Evolutionary conservation across 1,140 invertebrate genomes (phyloP).

Genomic region (Brachionus rotundiformis): DNA sequence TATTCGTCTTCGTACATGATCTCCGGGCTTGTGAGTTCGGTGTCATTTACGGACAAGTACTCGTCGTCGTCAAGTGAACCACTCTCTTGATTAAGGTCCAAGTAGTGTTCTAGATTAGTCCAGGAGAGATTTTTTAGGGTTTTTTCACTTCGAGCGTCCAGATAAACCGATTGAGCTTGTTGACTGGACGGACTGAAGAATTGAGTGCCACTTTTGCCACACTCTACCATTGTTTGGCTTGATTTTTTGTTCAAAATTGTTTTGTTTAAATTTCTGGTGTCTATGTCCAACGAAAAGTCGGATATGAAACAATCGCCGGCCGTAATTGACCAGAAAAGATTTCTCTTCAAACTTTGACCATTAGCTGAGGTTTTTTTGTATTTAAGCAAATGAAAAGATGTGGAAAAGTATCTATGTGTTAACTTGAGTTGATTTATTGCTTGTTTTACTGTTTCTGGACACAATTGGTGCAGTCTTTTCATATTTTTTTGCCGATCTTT

Average conservation of each 20-base stretch:
- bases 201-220: not conserved
- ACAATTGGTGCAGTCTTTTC: conserved; percentile 14
- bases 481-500: not conserved
- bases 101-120: not conserved
- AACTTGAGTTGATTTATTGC: conserved; percentile 28
- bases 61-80: not conserved
- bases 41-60: not conserved
- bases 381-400: not conserved
- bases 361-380: not conserved
- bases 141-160: not conserved
- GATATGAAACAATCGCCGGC: conserved; percentile 33
- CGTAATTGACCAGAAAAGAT: conserved; percentile 35
- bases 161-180: not conserved
- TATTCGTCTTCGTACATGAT: conserved; percentile 20
- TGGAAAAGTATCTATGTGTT: conserved; percentile 22
- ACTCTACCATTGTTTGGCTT: no score
- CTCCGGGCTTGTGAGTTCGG: not conserved
- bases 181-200: not conserved
- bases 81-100: not conserved
- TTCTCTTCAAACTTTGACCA: not conserved
- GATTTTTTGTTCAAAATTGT: not conserved
- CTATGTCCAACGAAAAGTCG: conserved; percentile 10
- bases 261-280: conserved; percentile 1
- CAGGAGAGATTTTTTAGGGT: not conserved
- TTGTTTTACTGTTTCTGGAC: conserved; percentile 8